Base-by-base conservation (phyloP, 2,888 invertebrate genomes). In the Lagria hirta region DNA sequence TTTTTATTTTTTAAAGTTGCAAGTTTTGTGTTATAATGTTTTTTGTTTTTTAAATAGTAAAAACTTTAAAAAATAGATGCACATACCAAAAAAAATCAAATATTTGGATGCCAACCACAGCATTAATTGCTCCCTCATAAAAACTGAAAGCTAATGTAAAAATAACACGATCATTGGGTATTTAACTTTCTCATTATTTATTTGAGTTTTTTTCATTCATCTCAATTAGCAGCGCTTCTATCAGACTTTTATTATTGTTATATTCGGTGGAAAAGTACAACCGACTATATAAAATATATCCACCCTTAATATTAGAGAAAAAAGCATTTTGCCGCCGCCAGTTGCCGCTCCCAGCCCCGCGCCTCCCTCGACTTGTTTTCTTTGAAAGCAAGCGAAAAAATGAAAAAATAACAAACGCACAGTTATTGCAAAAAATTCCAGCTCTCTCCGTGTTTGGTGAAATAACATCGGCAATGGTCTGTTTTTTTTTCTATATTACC, bases 341-440 rank as follows among this genome's bases (percentile, higher is more conserved):
- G 36, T 8, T 33, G 40, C 48, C 52, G 52, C 54, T 50, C 48
- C 52, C 43, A 40, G 49, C 43, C 38, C 51, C 51, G 32, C 44
- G 55, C 54, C 61, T 60, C 60, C 62, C 61, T 59, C 59, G 58
- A 56, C 55, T 61, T 67, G 66, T 66, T 68, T 68, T 65, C 62
- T 65, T 63, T 65, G 64, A 66, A 66, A 67, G 66, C 65, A 66
- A 57, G 55, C 64, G 65, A 67, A 68, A 68, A 68, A 68, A 68
- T 68, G 67, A 58, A 68, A 68, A 66, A 68, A 68, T 65, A 68
- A 68, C 67, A 68, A 61, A 58, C 49, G 48, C 45, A 47, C 47
- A 47, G 36, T 35, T 35, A 34, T 42, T 34, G 42, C 34, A 34
- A 34, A 42, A 42, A 42, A 32, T 32, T 32, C 26, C 24, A 14